Base-by-base conservation (phyloP, 1,140 invertebrate species). In the Brachionus rotundiformis region DNA sequence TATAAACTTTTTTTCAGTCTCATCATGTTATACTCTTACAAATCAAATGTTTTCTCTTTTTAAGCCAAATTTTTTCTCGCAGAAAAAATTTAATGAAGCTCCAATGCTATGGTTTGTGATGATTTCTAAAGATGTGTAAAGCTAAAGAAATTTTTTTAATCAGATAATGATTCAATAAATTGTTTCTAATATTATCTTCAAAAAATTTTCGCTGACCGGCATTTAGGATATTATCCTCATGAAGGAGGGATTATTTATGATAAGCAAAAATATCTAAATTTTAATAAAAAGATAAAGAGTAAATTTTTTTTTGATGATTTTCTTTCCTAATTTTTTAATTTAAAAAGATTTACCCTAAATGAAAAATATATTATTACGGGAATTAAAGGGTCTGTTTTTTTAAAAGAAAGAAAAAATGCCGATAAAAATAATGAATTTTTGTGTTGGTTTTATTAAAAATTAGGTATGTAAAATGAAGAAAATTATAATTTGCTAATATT, bases 391-490 rank as follows among this genome's bases (percentile, higher is more conserved):
- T 63, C 59, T 2, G 27, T 63, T 63, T 10, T 63, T 63, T 63
- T 63, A 63, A 63, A 27, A 13, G 27, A 63, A 31, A 63, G 27
- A 63, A 63, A 63, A 5, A 63, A 63, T 63, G 59, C 59, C 0
- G 59, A 63, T 29, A 63, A 63, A n/a, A 63, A 63, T 31, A 63
- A n/a, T 63, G 59, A 63, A 31, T 63, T 31, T 63, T 11, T 63
- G 27, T 63, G 59, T 5, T 63, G 59, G 59, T 11, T 63, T 31
- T 63, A 29, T 27, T 63, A 27, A 27, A 27, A 31, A 63, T 63
- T 13, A n/a, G 59, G 59, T 2, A 63, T 63, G 25, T 63, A 63
- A 13, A 25, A 63, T 11, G 59, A 63, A 63, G 59, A 63, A 29
- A 63, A 27, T 63, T 19, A 63, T n/a, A 63, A 63, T 8, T 11